A percentile compares a stretch with the other conserved stretches of the same genome.
Evolutionary conservation across 2,113 vertebrate genomes (phyloP).

Genomic region (Lutjanus erythropterus): DNA sequence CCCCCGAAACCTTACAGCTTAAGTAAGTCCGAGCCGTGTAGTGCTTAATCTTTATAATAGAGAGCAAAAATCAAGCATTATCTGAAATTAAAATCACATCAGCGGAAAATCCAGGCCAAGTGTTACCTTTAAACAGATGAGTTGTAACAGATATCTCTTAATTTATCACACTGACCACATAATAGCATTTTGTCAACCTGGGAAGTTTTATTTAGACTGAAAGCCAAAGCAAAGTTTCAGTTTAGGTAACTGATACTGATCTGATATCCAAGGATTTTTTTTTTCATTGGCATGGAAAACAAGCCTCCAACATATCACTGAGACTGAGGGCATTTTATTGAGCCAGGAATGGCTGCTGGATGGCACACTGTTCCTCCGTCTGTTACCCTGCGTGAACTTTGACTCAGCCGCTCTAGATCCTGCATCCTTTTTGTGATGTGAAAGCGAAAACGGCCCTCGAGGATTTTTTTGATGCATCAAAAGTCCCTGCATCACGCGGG

Average conservation of each 20-base stretch:
- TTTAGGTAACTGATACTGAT: not conserved
- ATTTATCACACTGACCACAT: conserved; percentile 4
- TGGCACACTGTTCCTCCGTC: conserved; percentile 9
- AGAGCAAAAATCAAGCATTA: conserved; percentile 22
- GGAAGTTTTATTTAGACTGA: not conserved
- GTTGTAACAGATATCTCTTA: conserved; percentile 10
- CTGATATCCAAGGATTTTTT: not conserved
- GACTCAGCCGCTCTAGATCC: not conserved
- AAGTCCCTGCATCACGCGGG: too few relatives aligned
- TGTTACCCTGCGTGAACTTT: conserved; percentile 26
- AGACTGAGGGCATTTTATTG: not conserved
- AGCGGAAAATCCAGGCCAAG: not conserved
- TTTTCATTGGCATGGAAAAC: not conserved
- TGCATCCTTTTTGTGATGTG: not conserved
- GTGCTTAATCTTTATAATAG: conserved; percentile 8
- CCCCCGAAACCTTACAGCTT: not conserved
- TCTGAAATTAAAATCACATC: conserved; percentile 42
- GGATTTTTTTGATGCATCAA: not conserved
- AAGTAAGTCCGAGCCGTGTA: not conserved
- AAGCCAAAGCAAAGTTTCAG: not conserved
- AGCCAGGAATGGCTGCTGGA: not conserved
- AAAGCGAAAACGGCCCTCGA: conserved; percentile 16
- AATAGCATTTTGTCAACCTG: conserved; percentile 2
- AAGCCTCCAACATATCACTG: not conserved
- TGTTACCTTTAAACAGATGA: conserved; percentile 5